Evolutionary conservation across 2,797 vertebrate genomes (phyloP).

Genomic region (Pseudochirops cupreus): DNA sequence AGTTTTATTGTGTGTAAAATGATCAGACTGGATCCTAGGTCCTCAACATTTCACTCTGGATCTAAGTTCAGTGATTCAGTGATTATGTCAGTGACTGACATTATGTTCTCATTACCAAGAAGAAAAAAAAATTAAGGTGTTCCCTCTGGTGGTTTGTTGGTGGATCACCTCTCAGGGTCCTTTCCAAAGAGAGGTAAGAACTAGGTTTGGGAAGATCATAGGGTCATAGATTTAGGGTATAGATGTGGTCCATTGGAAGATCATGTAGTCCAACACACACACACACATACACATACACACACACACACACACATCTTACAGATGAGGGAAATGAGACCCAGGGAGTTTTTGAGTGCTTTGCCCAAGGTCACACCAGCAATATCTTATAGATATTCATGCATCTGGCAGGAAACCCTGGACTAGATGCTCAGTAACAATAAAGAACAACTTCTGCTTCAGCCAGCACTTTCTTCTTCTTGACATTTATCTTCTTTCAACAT

Average conservation of each 20-base stretch:
- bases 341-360: neutral
- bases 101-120: neutral
- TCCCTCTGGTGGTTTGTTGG: constrained; percentile 54
- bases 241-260: neutral
- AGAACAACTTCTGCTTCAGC: neutral
- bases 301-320: neutral
- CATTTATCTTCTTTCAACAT: neutral
- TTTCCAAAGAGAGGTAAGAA: neutral
- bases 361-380: neutral
- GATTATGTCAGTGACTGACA: neutral
- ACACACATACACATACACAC: neutral
- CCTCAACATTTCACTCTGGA: neutral
- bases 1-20: neutral
- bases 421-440: neutral
- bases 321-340: neutral
- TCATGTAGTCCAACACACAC: neutral
- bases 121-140: neutral
- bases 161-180: neutral
- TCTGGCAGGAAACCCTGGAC: neutral
- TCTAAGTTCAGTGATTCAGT: neutral
- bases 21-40: neutral
- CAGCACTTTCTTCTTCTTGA: neutral
- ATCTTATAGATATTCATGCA: neutral
- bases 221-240: neutral
- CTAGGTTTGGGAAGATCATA: neutral